Percentiles rank a stretch among this genome's conserved stretches.
phyloP scores from a whole-genome alignment of 2,113 vertebrate species.

The Sarotherodon lohbergeri region DNA sequence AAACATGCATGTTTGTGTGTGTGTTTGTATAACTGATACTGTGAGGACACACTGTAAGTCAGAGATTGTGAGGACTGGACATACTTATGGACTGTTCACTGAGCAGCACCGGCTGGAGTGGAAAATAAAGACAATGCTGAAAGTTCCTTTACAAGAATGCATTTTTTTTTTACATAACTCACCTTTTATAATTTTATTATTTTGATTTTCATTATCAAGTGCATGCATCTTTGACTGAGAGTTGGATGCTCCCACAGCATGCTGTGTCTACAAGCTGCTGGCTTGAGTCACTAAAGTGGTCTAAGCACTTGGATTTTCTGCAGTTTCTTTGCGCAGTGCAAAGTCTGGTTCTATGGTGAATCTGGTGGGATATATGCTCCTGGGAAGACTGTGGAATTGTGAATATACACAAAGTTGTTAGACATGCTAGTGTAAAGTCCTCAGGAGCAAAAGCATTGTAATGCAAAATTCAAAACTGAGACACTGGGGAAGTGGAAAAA shows the following conservation, averaged over 20 bases:
- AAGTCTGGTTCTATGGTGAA: rapidly evolving
- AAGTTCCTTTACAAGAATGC: background rate
- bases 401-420: background rate
- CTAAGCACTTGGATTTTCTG: background rate
- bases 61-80: background rate
- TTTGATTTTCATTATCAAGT: background rate
- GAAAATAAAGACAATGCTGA: background rate
- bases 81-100: background rate
- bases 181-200: background rate
- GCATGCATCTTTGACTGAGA: background rate
- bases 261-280: background rate
- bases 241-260: background rate
- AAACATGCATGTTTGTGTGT: background rate
- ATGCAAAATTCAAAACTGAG: background rate
- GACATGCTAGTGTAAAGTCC: background rate
- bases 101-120: background rate
- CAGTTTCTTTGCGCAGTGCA: rapidly evolving
- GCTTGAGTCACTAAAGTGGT: background rate
- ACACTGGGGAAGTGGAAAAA: background rate
- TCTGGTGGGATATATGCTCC: background rate
- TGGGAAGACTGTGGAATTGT: background rate
- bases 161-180: background rate
- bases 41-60: background rate
- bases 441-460: background rate
- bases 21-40: background rate